Base-by-base conservation (phyloP, 1,140 invertebrate genomes). In the Carposina sasakii region DNA sequence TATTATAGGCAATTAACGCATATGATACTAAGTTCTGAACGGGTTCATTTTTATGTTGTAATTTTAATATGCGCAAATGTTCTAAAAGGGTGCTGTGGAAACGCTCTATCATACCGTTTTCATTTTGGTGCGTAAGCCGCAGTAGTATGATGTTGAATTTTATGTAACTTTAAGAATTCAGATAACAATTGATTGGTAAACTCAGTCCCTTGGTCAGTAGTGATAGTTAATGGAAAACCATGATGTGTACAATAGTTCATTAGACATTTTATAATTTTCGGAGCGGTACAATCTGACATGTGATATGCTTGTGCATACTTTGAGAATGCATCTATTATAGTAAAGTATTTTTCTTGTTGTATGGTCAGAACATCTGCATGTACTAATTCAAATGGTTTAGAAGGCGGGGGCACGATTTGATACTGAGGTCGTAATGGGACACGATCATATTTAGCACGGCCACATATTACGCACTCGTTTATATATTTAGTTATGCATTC, bases 111-210 rank as follows among this genome's bases (percentile, higher is more conserved):
- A n/a, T n/a, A n/a, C n/a, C n/a, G n/a, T n/a, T n/a, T n/a, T n/a
- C n/a, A n/a, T n/a, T n/a, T 39, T 3, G 36, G 36, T 6, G 36
- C 8, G 19, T 39, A 20, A 16, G 36, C 3, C 15, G n/a, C 5
- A 3, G 19, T 20, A 6, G 15, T 39, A 19, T 39, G 13, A n/a
- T 39, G 36, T 5, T 39, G 13, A 5, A 39, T 39, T 3, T 39
- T 39, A 16, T 39, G 36, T 16, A 19, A 39, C 16, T 19, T 39
- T 15, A 34, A 15, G 15, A 34, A 34, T 15, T 34, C 31, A 15
- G 6, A 5, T 6, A 34, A 6, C 4, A 72, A 70, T 15, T 34
- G 31, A 34, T 34, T 34, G 6, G 15, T 13, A 34, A 34, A 34
- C 15, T 34, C 31, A 5, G 31, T 34, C 4, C 31, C 15, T 4